A percentile compares a stretch with the other conserved stretches of the same genome.
Evolutionary conservation across 2,797 vertebrate genomes (phyloP).

Genomic region (Enteromius radiatus): DNA sequence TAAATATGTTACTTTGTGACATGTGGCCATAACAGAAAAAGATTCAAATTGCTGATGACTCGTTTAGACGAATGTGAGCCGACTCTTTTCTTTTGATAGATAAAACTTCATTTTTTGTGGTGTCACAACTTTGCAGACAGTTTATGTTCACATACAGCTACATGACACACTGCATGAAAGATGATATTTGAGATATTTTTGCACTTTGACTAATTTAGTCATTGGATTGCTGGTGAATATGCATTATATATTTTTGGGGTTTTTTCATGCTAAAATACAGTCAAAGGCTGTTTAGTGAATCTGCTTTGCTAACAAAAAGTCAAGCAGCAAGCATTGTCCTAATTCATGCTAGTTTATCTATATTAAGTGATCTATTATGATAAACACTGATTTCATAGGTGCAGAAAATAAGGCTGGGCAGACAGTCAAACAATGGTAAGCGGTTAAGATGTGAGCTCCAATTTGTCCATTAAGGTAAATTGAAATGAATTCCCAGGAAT

Average conservation of each 20-base stretch:
- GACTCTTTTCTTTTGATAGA: no score
- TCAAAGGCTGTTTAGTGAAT: neutral
- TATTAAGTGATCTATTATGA: neutral
- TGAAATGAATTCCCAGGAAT: neutral
- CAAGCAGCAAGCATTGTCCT: neutral
- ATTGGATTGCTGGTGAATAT: neutral
- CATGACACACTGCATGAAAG: no score
- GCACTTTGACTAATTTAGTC: neutral
- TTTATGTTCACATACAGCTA: no score
- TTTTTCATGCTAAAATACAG: neutral
- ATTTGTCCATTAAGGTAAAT: slow-evolving; percentile 57
- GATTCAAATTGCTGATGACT: no score
- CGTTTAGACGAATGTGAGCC: no score
- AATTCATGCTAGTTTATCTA: neutral
- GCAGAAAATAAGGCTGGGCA: slow-evolving; percentile 58
- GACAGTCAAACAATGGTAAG: neutral
- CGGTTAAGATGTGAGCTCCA: neutral
- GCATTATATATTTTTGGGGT: no score
- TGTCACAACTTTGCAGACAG: no score
- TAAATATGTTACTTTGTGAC: no score
- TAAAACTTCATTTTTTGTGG: no score
- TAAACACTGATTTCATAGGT: slow-evolving; percentile 17
- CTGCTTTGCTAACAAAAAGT: neutral
- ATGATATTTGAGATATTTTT: no score
- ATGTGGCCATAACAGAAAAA: no score